These are phyloP conservation scores for Pteropus alecto DNA, from an alignment of 2,113 vertebrate species.

Conservation along the genomic window DNA sequence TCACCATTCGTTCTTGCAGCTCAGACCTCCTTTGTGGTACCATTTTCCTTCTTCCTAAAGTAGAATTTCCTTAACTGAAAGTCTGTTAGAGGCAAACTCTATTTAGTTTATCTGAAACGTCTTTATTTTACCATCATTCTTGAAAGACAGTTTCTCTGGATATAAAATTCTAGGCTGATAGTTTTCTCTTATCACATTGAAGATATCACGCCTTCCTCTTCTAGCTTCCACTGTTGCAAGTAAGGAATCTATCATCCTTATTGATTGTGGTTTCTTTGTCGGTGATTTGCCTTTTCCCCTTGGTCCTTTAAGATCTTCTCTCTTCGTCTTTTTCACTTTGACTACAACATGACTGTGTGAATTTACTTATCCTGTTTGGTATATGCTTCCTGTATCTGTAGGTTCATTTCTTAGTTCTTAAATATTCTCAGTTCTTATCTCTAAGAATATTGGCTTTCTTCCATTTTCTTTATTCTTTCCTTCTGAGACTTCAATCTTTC, in stretches of 20 bases:
- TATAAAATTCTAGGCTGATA: slow-evolving; percentile 18
- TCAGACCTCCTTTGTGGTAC: slow-evolving; percentile 28
- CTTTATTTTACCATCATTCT: neutral
- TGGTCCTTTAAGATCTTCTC: neutral
- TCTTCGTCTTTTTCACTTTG: neutral
- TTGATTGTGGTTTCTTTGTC: neutral
- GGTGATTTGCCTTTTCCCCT: neutral
- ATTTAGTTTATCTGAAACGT: neutral
- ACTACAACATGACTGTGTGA: neutral
- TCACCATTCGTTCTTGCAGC: neutral
- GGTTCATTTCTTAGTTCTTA: neutral
- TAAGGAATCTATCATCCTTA: neutral
- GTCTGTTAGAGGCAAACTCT: slow-evolving; percentile 19
- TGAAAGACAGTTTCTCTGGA: slow-evolving; percentile 2
- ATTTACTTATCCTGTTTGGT: slow-evolving; percentile 3
- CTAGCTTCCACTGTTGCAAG: neutral
- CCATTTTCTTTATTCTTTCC: neutral
- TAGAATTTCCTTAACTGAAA: slow-evolving; percentile 47
- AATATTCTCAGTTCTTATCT: neutral
- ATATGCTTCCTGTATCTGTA: neutral
- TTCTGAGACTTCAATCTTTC: neutral
- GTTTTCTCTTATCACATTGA: neutral
- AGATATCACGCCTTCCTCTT: neutral
- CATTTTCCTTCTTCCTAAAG: slow-evolving; percentile 38
- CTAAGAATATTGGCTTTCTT: slow-evolving; percentile 37